phyloP scores from a whole-genome alignment of 1,140 invertebrate species.

The Micrasema minimum region DNA sequence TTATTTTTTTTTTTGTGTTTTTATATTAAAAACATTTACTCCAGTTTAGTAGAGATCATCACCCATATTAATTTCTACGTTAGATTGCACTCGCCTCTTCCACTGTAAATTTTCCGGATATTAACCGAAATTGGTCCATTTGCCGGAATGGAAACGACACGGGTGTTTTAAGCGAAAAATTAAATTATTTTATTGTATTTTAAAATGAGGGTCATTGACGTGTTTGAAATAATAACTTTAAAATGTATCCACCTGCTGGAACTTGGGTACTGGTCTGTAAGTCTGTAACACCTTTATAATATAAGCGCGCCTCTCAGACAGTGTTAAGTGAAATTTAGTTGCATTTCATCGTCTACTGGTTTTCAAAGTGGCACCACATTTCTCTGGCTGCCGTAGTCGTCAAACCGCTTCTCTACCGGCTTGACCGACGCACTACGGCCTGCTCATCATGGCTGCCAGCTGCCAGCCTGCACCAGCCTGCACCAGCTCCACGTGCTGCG shows the following conservation, averaged over 20 bases:
- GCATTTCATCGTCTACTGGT: constrained; percentile 31
- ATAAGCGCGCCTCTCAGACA: neutral
- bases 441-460: neutral
- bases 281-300: too few species aligned
- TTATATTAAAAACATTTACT: too few species aligned
- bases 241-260: too few species aligned
- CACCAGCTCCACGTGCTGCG: constrained; percentile 9
- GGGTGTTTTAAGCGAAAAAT: neutral
- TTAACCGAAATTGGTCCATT: constrained; percentile 22
- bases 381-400: neutral
- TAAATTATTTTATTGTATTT: too few species aligned
- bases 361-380: constrained; percentile 13
- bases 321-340: constrained; percentile 23
- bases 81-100: too few species aligned
- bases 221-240: too few species aligned
- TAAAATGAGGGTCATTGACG: too few species aligned
- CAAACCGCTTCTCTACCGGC: neutral
- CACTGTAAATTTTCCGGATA: constrained; percentile 13
- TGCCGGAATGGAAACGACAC: neutral
- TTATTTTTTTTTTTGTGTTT: too few species aligned
- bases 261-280: too few species aligned
- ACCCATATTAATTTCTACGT: too few species aligned
- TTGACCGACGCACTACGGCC: neutral
- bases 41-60: too few species aligned
- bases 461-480: neutral